Conservation (phyloP, 2,888 invertebrate genomes). For the Rhorus exstirpatorius region DNA sequence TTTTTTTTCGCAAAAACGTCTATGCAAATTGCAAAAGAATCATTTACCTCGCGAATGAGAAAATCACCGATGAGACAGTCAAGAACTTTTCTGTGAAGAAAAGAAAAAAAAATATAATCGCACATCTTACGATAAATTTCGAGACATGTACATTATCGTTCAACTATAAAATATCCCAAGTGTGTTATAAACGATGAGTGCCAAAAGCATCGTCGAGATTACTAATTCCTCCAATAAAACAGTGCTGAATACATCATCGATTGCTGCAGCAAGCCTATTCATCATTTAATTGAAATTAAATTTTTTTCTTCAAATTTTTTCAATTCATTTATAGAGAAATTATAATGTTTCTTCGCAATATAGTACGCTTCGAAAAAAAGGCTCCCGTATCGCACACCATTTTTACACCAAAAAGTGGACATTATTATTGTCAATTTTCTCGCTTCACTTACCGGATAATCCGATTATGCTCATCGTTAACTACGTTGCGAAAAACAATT, state of each 20-base stretch:
- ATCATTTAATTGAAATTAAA: neutral
- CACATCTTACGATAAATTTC: neutral
- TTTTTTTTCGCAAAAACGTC: too few species aligned
- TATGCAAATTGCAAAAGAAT: too few species aligned
- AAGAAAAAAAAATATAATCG: neutral
- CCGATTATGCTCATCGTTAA: slow-evolving; percentile 38
- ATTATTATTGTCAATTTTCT: too few species aligned
- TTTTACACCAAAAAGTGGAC: too few species aligned
- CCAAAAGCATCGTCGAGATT: neutral
- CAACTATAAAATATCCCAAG: slow-evolving; percentile 12
- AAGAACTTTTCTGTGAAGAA: neutral
- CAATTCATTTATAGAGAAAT: too few species aligned
- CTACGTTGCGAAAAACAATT: slow-evolving; percentile 25
- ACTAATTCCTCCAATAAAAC: slow-evolving; percentile 19
- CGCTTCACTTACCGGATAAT: slow-evolving; percentile 44
- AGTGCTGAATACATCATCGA: slow-evolving; percentile 17
- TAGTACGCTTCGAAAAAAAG: too few species aligned
- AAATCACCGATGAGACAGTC: slow-evolving; percentile 32
- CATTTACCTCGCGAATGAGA: slow-evolving; percentile 36
- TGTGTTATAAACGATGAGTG: slow-evolving; percentile 9
- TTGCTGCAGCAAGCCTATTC: slow-evolving; percentile 5
- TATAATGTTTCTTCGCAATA: too few species aligned
- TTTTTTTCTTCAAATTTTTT: too few species aligned
- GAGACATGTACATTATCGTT: neutral
- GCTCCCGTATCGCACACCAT: too few species aligned